Evolutionary conservation across 2,888 invertebrate species (phyloP).

Genomic region (Rotaria macrura): DNA sequence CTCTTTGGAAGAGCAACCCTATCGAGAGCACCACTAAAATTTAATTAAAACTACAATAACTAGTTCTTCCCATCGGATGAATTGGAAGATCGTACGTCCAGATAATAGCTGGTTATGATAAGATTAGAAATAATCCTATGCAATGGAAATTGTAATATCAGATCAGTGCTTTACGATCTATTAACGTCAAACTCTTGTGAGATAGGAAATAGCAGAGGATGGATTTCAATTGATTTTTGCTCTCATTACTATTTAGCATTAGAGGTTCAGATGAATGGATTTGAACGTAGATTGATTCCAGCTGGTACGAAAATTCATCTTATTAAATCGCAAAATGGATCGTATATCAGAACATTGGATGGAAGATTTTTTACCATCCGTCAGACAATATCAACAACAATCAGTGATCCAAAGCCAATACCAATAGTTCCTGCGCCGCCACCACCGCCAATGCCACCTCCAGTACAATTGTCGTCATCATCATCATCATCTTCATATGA

Average conservation of each 20-base stretch:
- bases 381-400: not conserved
- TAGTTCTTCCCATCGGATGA: too few relatives aligned
- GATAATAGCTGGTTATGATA: too few relatives aligned
- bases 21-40: too few relatives aligned
- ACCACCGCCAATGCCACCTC: not conserved
- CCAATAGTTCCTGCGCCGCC: not conserved
- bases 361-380: conserved; percentile 81
- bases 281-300: conserved; percentile 55
- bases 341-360: conserved; percentile 83
- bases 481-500: not conserved
- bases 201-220: too few relatives aligned
- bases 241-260: not conserved
- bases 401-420: not conserved
- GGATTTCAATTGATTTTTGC: not conserved
- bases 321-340: conserved; percentile 83
- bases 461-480: not conserved
- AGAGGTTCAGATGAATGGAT: not conserved
- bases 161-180: too few relatives aligned
- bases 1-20: too few relatives aligned
- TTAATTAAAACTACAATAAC: too few relatives aligned
- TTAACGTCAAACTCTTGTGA: too few relatives aligned
- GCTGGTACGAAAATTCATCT: conserved; percentile 88
- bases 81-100: too few relatives aligned
- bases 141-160: too few relatives aligned
- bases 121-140: too few relatives aligned